A percentile compares a stretch with the other conserved stretches of the same genome.
phyloP scores from a whole-genome alignment of 2,113 vertebrate genomes.

The Axis porcinus region DNA sequence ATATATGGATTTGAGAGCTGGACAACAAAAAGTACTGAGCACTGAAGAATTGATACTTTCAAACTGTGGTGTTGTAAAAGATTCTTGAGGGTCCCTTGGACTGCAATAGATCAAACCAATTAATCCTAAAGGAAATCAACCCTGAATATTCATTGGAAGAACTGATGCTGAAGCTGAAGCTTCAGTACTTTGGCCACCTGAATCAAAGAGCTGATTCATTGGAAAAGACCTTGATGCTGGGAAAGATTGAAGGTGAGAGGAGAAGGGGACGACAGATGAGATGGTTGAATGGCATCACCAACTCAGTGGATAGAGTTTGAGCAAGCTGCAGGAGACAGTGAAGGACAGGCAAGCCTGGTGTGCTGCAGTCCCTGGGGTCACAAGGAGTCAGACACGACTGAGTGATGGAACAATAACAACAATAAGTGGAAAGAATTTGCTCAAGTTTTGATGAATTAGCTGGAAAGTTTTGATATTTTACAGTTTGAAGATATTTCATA shows the following conservation, averaged over 20 bases:
- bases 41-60: not conserved
- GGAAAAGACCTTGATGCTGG: not conserved
- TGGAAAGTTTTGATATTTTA: not conserved
- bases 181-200: not conserved
- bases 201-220: rapidly evolving
- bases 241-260: not conserved
- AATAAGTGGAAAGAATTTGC: not conserved
- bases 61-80: not conserved
- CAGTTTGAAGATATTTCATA: not conserved
- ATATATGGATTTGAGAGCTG: not conserved
- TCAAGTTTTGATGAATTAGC: not conserved
- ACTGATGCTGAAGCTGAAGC: not conserved
- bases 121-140: not conserved
- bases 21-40: not conserved
- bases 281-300: not conserved
- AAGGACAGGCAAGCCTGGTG: not conserved
- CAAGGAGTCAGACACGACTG: not conserved
- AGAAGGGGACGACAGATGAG: not conserved
- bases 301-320: not conserved
- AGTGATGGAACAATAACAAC: rapidly evolving
- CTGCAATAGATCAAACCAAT: not conserved
- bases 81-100: not conserved
- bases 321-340: not conserved
- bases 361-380: not conserved
- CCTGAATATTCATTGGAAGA: not conserved